Evolutionary conservation across 2,797 vertebrate genomes (phyloP).

Genomic region (Eutrigla gurnardus): DNA sequence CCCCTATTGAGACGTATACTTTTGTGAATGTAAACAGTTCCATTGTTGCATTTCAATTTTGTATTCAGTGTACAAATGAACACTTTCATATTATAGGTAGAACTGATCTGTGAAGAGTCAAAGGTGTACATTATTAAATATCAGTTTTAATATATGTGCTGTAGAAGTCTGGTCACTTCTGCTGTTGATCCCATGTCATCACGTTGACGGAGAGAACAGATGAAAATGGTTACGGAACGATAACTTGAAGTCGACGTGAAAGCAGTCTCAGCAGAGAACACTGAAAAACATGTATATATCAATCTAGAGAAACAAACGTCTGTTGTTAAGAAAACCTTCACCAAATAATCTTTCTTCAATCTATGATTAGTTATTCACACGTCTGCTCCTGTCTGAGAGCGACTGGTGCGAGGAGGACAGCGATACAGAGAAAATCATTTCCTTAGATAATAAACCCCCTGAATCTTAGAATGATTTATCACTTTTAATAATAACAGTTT

Average conservation of each 20-base stretch:
- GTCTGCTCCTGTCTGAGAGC: conserved; percentile 29
- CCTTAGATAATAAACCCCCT: neutral
- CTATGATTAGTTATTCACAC: conserved; percentile 69
- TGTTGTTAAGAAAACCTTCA: conserved; percentile 16
- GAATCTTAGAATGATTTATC: neutral
- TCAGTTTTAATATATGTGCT: conserved; percentile 31
- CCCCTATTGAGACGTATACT: conserved; percentile 6
- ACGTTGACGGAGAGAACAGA: neutral
- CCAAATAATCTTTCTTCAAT: conserved; percentile 54
- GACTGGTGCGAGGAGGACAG: conserved; percentile 3
- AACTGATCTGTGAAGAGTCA: conserved; percentile 44
- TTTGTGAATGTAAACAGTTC: conserved; percentile 58
- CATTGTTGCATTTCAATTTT: conserved; percentile 45
- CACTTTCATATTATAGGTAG: conserved; percentile 34
- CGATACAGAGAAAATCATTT: conserved; percentile 1
- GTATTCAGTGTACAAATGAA: conserved; percentile 48
- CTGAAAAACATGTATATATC: conserved; percentile 29
- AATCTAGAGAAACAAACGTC: conserved; percentile 10
- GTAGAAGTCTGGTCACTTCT: neutral
- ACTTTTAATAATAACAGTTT: neutral
- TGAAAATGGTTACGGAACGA: neutral
- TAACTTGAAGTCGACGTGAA: neutral
- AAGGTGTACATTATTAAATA: conserved; percentile 54
- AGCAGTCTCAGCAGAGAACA: neutral
- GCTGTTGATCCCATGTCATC: neutral